Evolutionary conservation across 2,888 invertebrate genomes (phyloP), one percentile per base, ranked within the genome.

Genomic region (Brachyopa scutellaris): DNA sequence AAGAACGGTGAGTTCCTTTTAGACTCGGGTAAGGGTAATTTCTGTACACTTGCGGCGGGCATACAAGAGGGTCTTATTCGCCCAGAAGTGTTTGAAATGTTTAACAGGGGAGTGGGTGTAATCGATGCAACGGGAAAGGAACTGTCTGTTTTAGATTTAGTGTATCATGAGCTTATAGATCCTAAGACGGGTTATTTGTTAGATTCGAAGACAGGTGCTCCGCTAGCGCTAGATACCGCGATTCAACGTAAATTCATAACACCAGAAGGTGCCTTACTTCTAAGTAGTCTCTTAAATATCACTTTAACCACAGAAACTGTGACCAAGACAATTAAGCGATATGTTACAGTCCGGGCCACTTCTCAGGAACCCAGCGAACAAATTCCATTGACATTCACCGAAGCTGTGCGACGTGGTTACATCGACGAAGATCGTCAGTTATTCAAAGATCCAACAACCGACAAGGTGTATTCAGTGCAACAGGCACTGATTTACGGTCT

Each of bases 241-340:
- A 95, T 98, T 77, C 94, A 95, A 89, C 93, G 94, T 70, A 95
- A 96, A 87, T 92, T 97, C 86, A 95, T 98, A 31, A 95, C 96
- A 8, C 94, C 96, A 0, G 96, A 96, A 90, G 97, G 97, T 72
- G 97, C 97, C 49, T 94, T 96, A 72, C 92, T 96, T 87, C 92
- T 96, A 78, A 96, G 95, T 90, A 96, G 96, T 86, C 91, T 98
- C 62, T 91, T 97, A 62, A 96, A 96, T 88, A 96, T 98, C 61
- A 96, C 96, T 7, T 93, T 97, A 36, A 97, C 97, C 1, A 94
- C 96, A 13, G 95, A 96, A 88, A 96, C 96, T 5, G 95, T 97
- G 26, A 96, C 96, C 3, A 95, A 95, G 89, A 94, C 96, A 53
- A 94, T 97, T 31, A 95, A 95, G 88, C 92, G 95, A 17, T 95